Percentiles rank a stretch among this genome's conserved stretches.
These are phyloP conservation scores for Daubentonia madagascariensis DNA, from an alignment of 2,113 vertebrate species.

Conservation along the genomic window DNA sequence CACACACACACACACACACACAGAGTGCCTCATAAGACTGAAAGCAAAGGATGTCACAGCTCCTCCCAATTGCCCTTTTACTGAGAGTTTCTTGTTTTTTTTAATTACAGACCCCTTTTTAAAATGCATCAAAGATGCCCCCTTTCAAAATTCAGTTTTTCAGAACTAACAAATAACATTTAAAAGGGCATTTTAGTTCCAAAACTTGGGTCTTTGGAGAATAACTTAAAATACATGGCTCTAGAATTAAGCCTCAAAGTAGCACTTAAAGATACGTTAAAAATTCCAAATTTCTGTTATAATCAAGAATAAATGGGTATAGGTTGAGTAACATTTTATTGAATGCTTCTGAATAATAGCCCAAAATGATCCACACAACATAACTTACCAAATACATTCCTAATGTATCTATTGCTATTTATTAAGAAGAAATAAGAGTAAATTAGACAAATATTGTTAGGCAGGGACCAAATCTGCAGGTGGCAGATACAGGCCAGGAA, in stretches of 20 bases:
- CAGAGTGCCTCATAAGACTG: neutral
- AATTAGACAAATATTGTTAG: neutral
- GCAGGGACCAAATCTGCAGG: too few relatives aligned
- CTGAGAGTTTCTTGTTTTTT: slow-evolving; percentile 7
- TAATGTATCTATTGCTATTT: neutral
- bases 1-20: neutral
- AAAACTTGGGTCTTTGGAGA: neutral
- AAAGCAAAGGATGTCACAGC: neutral
- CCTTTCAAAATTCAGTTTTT: slow-evolving; percentile 39
- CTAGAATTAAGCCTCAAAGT: neutral
- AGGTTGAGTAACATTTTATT: neutral
- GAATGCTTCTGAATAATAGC: neutral
- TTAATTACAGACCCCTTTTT: neutral
- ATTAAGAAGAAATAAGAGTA: neutral
- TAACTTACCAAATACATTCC: neutral
- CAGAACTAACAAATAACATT: neutral
- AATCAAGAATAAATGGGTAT: neutral
- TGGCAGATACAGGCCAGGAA: too few relatives aligned
- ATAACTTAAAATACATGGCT: neutral
- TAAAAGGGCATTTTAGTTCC: slow-evolving; percentile 1
- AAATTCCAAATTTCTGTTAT: neutral
- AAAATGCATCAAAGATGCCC: neutral
- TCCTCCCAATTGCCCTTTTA: neutral
- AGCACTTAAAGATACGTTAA: neutral
- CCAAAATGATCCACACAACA: neutral